A percentile compares a stretch with the other conserved stretches of the same genome.
Evolutionary conservation across 2,888 invertebrate genomes (phyloP).

Genomic region (Cryptosula pallasiana): DNA sequence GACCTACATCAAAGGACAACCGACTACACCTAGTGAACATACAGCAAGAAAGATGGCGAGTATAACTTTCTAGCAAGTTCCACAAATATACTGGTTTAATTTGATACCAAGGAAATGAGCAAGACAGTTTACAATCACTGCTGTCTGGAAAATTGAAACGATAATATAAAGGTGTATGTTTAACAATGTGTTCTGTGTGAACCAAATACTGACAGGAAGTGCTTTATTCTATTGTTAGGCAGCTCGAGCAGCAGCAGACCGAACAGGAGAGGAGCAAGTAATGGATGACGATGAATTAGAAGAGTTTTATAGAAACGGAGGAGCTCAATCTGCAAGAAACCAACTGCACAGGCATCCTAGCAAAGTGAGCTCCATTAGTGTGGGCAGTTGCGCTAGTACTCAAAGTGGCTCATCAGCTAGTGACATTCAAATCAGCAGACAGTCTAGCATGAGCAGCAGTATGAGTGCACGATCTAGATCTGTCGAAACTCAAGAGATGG

Average conservation of each 20-base stretch:
- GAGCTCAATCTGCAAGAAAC: not conserved
- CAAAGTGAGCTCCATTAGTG: not conserved
- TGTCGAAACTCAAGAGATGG: slow-evolving; percentile 9
- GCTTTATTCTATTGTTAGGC: not conserved
- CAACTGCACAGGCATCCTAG: not conserved
- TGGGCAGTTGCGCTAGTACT: not conserved
- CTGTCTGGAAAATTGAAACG: too few relatives aligned
- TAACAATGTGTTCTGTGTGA: too few relatives aligned
- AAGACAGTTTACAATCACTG: too few relatives aligned
- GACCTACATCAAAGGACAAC: too few relatives aligned
- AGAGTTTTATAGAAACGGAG: not conserved
- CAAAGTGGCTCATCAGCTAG: not conserved
- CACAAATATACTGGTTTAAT: too few relatives aligned
- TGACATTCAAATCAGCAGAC: not conserved
- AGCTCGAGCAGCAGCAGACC: not conserved
- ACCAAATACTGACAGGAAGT: too few relatives aligned
- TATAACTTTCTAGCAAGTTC: too few relatives aligned
- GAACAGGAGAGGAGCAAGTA: not conserved
- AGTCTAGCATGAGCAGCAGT: not conserved
- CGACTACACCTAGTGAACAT: too few relatives aligned
- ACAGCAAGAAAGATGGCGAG: too few relatives aligned
- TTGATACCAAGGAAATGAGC: too few relatives aligned
- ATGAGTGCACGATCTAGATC: not conserved
- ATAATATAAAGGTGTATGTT: too few relatives aligned
- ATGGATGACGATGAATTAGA: slow-evolving; percentile 6